phyloP scores from a whole-genome alignment of 1,140 invertebrate species.

The Vollenhovia emeryi region DNA sequence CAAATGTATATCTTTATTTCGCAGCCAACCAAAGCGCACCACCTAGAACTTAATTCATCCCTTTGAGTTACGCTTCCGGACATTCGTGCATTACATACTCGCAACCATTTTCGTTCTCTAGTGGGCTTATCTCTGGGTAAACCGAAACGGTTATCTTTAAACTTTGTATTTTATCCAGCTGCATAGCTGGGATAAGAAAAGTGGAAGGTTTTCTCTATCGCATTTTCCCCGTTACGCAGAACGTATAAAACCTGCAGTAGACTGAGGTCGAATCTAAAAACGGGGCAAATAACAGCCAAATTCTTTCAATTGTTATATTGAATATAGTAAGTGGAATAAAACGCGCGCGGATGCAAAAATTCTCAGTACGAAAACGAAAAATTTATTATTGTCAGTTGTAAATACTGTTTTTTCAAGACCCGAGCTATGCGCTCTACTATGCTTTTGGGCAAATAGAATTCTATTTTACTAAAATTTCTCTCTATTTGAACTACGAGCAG shows the following conservation, averaged over 20 bases:
- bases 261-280: not conserved
- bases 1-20: slow-evolving; percentile 65
- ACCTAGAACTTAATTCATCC: slow-evolving; percentile 66
- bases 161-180: slow-evolving; percentile 46
- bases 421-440: not conserved
- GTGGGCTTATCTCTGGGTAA: slow-evolving; percentile 18
- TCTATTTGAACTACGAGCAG: not conserved
- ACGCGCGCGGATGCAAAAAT: not conserved
- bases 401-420: slow-evolving; percentile 31
- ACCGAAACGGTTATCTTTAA: slow-evolving; percentile 46
- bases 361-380: slow-evolving; percentile 10
- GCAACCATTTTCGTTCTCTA: not conserved
- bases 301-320: slow-evolving; percentile 39
- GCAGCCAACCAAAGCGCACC: slow-evolving; percentile 9
- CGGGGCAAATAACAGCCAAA: not conserved
- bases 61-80: slow-evolving; percentile 61
- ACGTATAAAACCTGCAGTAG: not conserved
- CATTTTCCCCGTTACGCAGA: not conserved
- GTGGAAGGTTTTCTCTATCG: slow-evolving; percentile 33
- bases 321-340: slow-evolving; percentile 25
- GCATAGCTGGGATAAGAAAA: slow-evolving; percentile 9
- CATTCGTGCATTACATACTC: slow-evolving; percentile 20
- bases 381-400: slow-evolving; percentile 28
- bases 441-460: slow-evolving; percentile 4
- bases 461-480: slow-evolving; percentile 15